Conservation (phyloP, 2,113 vertebrate genomes). For the Bujurquina vittata region DNA sequence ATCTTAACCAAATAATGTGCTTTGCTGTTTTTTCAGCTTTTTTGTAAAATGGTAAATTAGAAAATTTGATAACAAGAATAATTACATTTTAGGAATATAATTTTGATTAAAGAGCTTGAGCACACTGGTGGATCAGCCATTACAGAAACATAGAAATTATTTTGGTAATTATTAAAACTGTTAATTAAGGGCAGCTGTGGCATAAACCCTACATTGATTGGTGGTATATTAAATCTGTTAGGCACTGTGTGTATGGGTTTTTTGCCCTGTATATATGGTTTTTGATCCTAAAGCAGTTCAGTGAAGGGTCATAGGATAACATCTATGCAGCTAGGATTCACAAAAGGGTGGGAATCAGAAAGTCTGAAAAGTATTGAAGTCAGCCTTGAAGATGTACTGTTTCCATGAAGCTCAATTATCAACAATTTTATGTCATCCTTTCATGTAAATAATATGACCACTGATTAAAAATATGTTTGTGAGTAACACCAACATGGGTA, state of each 20-base stretch:
- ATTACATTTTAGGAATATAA: no score
- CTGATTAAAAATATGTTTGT: background rate
- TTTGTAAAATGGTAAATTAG: no score
- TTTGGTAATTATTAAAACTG: background rate
- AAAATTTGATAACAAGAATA: no score
- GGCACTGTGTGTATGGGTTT: background rate
- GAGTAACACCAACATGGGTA: background rate
- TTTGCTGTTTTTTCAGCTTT: no score
- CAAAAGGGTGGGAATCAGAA: background rate
- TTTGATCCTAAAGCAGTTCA: no score
- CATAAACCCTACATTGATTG: background rate
- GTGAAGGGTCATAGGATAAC: background rate
- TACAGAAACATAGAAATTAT: background rate
- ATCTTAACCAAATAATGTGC: no score
- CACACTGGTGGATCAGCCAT: no score
- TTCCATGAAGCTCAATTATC: background rate
- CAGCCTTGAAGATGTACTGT: background rate
- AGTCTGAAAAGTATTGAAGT: background rate
- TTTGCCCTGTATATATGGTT: no score
- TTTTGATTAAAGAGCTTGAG: no score
- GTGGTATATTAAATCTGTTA: no score
- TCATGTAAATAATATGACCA: background rate
- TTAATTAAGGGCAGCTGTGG: background rate
- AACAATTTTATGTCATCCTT: background rate
- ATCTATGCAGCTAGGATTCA: background rate